Conservation (phyloP, 2,113 vertebrate genomes). For the Suricata suricatta region DNA sequence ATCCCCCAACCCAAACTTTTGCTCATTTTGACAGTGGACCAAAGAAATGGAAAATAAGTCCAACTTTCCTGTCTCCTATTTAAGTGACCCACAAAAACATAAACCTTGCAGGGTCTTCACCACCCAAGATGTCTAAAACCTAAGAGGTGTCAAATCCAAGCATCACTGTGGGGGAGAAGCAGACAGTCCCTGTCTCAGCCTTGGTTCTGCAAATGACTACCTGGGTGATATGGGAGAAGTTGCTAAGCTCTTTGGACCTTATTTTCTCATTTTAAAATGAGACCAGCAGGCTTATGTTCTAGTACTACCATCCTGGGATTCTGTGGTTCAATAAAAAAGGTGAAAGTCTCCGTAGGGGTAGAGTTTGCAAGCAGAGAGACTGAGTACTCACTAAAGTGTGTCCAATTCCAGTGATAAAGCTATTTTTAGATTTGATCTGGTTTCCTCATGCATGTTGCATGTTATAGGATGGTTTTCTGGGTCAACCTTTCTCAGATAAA, state of each 20-base stretch:
- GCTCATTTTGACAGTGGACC: background rate
- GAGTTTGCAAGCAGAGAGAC: background rate
- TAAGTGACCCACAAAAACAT: background rate
- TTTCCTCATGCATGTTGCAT: constrained; percentile 73
- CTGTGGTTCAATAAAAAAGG: background rate
- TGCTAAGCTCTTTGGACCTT: background rate
- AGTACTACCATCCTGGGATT: background rate
- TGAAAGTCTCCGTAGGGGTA: background rate
- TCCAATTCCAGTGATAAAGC: background rate
- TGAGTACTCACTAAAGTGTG: background rate
- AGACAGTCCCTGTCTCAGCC: background rate
- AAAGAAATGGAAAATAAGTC: background rate
- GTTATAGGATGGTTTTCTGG: constrained; percentile 70
- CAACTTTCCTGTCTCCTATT: background rate
- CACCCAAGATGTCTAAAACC: background rate
- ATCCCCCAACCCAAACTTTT: background rate
- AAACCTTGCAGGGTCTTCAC: background rate
- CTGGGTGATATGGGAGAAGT: background rate
- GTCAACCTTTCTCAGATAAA: constrained; percentile 73
- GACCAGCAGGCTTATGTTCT: background rate
- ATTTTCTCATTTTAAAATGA: constrained; percentile 43
- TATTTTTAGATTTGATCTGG: constrained; percentile 67
- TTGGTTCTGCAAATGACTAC: background rate
- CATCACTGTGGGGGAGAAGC: background rate
- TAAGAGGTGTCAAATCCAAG: background rate